Conservation (phyloP, 2,888 invertebrate species). For the Watsonalla cultraria region DNA sequence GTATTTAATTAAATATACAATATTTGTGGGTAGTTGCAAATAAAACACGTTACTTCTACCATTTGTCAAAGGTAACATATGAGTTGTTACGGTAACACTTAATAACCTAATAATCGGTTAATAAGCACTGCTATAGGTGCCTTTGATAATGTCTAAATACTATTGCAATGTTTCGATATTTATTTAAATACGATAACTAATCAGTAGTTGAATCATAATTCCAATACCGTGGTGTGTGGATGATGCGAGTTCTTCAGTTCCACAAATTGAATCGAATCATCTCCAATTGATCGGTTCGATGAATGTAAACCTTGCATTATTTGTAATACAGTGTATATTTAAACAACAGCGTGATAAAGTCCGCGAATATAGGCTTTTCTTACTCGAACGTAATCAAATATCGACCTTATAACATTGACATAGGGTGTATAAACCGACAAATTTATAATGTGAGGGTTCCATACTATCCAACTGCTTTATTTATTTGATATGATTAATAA, state of each 20-base stretch:
- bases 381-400: neutral
- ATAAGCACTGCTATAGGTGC: too few relatives aligned
- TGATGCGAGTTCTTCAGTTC: constrained; percentile 15
- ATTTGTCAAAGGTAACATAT: too few relatives aligned
- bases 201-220: neutral
- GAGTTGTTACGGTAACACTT: too few relatives aligned
- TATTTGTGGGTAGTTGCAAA: too few relatives aligned
- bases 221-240: constrained; percentile 17
- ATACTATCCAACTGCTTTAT: constrained; percentile 38
- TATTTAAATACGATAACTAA: too few relatives aligned
- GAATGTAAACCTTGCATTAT: neutral
- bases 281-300: neutral
- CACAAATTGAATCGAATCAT: neutral
- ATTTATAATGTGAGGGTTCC: constrained; percentile 4
- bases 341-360: neutral
- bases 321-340: neutral
- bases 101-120: too few relatives aligned
- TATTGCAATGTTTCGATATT: too few relatives aligned
- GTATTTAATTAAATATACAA: too few relatives aligned
- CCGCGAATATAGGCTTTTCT: neutral
- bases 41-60: too few relatives aligned
- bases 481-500: constrained; percentile 40
- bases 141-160: too few relatives aligned
- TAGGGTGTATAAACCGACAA: constrained; percentile 7
- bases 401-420: neutral